Evolutionary conservation across 2,797 vertebrate species (phyloP).

Genomic region (Telmatherina bonti): DNA sequence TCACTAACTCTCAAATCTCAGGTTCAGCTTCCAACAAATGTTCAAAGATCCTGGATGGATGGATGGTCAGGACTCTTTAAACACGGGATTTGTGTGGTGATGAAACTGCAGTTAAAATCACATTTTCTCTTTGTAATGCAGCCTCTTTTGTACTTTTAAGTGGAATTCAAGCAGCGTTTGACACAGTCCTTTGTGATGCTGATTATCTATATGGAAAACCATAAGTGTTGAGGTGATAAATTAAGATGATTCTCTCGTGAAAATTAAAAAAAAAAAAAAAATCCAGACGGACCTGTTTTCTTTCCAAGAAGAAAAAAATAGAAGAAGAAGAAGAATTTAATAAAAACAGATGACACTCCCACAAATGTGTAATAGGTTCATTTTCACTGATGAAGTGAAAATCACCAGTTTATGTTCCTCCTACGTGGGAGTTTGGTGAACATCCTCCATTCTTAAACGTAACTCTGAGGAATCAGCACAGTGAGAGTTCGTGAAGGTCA

Average conservation of each 20-base stretch:
- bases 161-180: slow-evolving; percentile 23
- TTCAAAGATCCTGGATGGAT: too few relatives aligned
- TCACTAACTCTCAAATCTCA: too few relatives aligned
- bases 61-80: slow-evolving; percentile 17
- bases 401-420: slow-evolving; percentile 37
- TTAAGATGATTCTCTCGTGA: neutral
- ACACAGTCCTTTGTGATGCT: slow-evolving; percentile 31
- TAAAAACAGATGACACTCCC: slow-evolving; percentile 50
- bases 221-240: slow-evolving; percentile 18
- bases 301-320: neutral
- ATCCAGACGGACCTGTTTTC: slow-evolving; percentile 27
- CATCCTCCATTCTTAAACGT: slow-evolving; percentile 70
- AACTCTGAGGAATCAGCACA: slow-evolving; percentile 49
- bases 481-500: slow-evolving; percentile 73
- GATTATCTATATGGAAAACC: slow-evolving; percentile 41
- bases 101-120: slow-evolving; percentile 45
- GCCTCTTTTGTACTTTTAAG: slow-evolving; percentile 28
- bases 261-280: slow-evolving; percentile 39
- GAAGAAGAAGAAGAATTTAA: slow-evolving; percentile 21
- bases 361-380: slow-evolving; percentile 52
- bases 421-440: slow-evolving; percentile 53
- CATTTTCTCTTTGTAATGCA: slow-evolving; percentile 17
- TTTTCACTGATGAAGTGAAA: slow-evolving; percentile 54
- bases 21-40: too few relatives aligned
- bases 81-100: slow-evolving; percentile 19